A percentile compares a stretch with the other conserved stretches of the same genome.
phyloP scores from a whole-genome alignment of 2,113 vertebrate species.

The Columba livia region DNA sequence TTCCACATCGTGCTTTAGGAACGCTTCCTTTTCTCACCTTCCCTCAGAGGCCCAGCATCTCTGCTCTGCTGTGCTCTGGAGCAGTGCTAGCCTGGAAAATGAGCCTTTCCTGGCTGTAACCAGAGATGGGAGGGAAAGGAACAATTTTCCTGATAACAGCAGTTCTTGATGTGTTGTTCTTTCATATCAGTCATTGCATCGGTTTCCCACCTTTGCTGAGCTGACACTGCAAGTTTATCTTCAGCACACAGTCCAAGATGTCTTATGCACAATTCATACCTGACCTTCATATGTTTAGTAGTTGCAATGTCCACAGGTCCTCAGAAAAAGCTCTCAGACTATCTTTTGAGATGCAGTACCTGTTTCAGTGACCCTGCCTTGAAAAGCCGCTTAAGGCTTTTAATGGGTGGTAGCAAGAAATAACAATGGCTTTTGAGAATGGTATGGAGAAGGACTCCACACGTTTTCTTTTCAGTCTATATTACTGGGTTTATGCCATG shows the following conservation, averaged over 20 bases:
- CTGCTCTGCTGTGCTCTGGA: accelerated
- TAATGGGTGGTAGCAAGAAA: background rate
- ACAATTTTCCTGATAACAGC: background rate
- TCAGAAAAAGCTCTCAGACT: background rate
- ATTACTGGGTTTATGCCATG: background rate
- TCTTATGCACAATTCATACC: background rate
- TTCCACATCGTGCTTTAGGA: background rate
- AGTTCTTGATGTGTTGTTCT: background rate
- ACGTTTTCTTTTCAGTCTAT: too few species aligned
- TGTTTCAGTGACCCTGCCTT: background rate
- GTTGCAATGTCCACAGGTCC: background rate
- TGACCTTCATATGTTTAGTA: background rate
- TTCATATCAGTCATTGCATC: background rate
- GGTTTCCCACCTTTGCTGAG: background rate
- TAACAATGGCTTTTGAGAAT: background rate
- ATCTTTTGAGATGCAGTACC: background rate
- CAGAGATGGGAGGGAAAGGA: background rate
- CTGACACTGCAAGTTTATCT: background rate
- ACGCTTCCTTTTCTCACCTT: background rate
- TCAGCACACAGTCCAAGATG: background rate
- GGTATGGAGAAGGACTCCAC: background rate
- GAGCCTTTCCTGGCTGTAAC: background rate
- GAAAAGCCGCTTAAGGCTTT: background rate
- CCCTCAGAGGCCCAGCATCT: background rate
- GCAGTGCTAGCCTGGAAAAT: background rate